These are phyloP conservation scores for Apodemus speciosus DNA, from an alignment of 2,113 vertebrate genomes.

Conservation along the genomic window DNA sequence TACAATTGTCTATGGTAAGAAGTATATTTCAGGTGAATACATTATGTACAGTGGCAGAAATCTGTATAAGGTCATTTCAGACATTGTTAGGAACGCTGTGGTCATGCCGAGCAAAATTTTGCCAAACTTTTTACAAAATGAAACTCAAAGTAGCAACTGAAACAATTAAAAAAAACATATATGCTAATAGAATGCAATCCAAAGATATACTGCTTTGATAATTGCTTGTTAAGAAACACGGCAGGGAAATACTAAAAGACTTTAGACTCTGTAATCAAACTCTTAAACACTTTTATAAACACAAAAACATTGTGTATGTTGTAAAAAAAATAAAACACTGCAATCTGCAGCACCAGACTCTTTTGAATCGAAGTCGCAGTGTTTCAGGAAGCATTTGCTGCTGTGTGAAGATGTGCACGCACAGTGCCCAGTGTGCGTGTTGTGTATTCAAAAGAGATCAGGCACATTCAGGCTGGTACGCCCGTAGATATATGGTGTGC, in stretches of 20 bases:
- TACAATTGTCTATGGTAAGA: neutral
- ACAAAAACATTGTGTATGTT: neutral
- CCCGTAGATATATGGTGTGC: neutral
- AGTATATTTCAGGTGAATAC: neutral
- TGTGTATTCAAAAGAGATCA: neutral
- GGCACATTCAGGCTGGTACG: too few species aligned
- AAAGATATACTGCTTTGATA: neutral
- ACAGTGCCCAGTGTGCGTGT: neutral
- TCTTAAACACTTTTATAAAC: neutral
- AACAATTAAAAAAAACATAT: neutral
- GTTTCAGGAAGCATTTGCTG: neutral
- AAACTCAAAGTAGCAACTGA: neutral
- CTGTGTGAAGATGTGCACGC: neutral
- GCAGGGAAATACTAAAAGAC: neutral
- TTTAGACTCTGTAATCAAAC: neutral
- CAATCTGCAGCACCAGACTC: neutral
- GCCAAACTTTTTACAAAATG: neutral
- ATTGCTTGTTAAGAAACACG: neutral
- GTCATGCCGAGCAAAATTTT: neutral
- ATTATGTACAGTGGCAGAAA: neutral
- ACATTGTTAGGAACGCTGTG: neutral
- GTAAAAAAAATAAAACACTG: neutral
- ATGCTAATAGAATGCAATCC: neutral
- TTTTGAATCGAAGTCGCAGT: neutral
- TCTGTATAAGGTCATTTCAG: neutral